A percentile compares a stretch with the other conserved stretches of the same genome.
Evolutionary conservation across 1,140 invertebrate species (phyloP).

Genomic region (Eulimnadia texana): DNA sequence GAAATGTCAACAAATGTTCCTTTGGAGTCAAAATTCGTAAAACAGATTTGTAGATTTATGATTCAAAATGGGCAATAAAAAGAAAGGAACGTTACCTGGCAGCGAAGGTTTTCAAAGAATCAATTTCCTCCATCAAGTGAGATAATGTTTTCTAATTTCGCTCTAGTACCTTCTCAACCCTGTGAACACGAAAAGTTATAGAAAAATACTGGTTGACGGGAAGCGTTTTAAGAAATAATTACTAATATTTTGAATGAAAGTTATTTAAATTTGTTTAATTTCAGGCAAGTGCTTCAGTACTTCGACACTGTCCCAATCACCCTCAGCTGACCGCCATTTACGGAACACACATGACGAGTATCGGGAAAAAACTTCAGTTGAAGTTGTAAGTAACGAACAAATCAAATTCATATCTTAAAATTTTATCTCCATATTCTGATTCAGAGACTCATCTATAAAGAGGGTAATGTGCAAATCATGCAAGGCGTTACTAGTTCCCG

Average conservation of each 20-base stretch:
- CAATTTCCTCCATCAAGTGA: conserved; percentile 5
- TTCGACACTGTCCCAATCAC: neutral
- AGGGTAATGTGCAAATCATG: neutral
- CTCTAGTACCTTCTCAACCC: too few relatives aligned
- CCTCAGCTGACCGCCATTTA: neutral
- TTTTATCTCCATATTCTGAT: neutral
- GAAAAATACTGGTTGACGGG: neutral
- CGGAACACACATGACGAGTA: conserved; percentile 1
- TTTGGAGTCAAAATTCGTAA: too few relatives aligned
- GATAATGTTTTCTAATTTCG: neutral
- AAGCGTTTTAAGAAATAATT: neutral
- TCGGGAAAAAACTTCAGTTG: conserved; percentile 6
- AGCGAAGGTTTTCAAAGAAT: conserved; percentile 7
- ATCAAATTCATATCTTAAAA: neutral
- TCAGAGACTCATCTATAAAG: conserved; percentile 2
- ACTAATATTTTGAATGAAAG: neutral
- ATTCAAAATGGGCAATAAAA: neutral
- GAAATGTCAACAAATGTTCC: too few relatives aligned
- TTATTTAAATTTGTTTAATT: neutral
- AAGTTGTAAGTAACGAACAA: neutral
- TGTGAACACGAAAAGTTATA: too few relatives aligned
- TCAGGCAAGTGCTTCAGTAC: neutral
- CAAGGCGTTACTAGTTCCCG: neutral
- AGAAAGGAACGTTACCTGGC: neutral
- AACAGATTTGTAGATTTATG: neutral